Conservation (phyloP, 2,113 vertebrate species). For the Podocnemis expansa region DNA sequence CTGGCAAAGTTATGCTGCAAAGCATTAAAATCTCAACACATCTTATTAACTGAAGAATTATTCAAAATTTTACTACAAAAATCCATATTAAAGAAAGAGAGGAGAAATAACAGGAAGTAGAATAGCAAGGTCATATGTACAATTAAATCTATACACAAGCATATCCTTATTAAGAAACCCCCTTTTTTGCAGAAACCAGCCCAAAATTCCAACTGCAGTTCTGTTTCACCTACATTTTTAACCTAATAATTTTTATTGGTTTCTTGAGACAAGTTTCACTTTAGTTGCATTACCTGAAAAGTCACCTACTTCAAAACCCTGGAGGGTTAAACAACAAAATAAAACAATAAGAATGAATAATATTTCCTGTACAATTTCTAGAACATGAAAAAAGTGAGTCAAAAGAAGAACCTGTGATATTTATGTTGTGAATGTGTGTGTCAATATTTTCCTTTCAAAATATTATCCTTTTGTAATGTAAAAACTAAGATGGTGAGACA, state of each 20-base stretch:
- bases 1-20: not conserved
- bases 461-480: not conserved
- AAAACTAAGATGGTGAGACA: not conserved
- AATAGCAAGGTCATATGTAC: not conserved
- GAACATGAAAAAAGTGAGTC: not conserved
- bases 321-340: not conserved
- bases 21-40: not conserved
- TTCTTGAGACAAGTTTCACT: not conserved
- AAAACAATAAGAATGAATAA: not conserved
- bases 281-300: not conserved
- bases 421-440: not conserved
- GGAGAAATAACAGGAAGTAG: not conserved
- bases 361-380: not conserved
- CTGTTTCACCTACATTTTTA: not conserved
- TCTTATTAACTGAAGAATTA: not conserved
- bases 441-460: not conserved
- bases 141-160: not conserved
- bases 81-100: not conserved
- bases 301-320: not conserved
- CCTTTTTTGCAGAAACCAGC: not conserved
- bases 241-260: not conserved
- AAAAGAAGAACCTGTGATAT: not conserved
- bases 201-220: not conserved
- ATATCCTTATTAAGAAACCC: not conserved
- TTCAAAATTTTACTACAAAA: not conserved